A percentile compares a stretch with the other conserved stretches of the same genome.
phyloP scores from a whole-genome alignment of 1,140 invertebrate genomes.

The Papilio dardanus region DNA sequence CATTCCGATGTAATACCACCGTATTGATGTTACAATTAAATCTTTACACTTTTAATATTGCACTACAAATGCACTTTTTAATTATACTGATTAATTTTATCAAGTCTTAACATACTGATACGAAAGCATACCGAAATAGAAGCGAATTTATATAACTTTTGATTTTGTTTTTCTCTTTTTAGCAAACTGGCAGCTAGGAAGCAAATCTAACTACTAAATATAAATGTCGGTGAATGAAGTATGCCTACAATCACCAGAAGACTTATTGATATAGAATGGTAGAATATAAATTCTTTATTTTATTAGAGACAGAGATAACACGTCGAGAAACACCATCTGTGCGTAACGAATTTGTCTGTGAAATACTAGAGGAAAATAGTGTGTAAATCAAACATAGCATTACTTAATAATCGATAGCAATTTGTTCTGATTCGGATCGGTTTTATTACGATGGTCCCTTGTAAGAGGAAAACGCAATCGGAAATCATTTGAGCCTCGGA shows the following conservation, averaged over 20 bases:
- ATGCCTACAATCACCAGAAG: no score
- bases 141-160: no score
- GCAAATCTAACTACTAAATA: no score
- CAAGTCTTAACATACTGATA: no score
- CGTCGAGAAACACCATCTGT: not conserved
- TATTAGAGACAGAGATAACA: not conserved
- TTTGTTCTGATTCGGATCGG: constrained; percentile 33
- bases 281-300: not conserved
- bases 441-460: constrained; percentile 49
- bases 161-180: no score
- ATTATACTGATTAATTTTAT: not conserved
- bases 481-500: constrained; percentile 47
- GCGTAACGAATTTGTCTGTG: constrained; percentile 12
- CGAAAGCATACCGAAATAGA: no score
- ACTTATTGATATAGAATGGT: no score
- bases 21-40: constrained; percentile 7
- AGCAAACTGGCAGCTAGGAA: no score
- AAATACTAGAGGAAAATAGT: constrained; percentile 26
- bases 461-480: constrained; percentile 54
- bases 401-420: constrained; percentile 36
- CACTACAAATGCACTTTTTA: not conserved
- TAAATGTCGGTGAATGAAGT: no score
- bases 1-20: constrained; percentile 12
- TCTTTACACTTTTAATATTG: not conserved
- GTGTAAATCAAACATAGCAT: constrained; percentile 21